These are phyloP conservation scores for Crotalus tigris DNA, from an alignment of 2,113 vertebrate species.

Conservation along the genomic window DNA sequence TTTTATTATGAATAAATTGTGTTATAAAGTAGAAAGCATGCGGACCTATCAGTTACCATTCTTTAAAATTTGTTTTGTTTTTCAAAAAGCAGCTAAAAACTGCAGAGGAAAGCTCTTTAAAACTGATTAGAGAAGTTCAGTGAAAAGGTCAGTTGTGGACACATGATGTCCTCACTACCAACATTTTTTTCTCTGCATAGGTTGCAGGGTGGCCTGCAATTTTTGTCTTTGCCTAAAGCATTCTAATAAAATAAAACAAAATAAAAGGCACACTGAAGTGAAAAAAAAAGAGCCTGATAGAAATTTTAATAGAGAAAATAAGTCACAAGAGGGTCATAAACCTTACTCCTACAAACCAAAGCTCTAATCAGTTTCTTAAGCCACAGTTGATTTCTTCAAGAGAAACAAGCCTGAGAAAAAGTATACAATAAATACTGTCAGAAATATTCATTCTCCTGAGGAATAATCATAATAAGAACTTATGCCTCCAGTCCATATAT, in stretches of 20 bases:
- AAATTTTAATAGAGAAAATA: neutral
- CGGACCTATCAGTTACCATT: neutral
- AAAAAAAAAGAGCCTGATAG: neutral
- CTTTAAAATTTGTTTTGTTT: neutral
- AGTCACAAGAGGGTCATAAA: neutral
- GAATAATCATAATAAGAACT: neutral
- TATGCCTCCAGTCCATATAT: neutral
- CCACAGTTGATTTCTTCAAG: neutral
- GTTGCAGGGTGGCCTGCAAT: neutral
- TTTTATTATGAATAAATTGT: neutral
- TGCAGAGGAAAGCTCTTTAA: neutral
- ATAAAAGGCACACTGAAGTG: neutral
- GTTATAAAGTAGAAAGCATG: neutral
- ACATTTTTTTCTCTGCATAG: neutral
- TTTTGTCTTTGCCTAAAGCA: neutral
- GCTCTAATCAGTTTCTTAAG: neutral
- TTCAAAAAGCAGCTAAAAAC: neutral
- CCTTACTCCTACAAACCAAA: neutral
- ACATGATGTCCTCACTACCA: neutral
- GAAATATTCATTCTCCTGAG: neutral
- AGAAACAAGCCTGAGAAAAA: neutral
- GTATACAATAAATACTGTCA: neutral
- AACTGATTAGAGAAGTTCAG: neutral
- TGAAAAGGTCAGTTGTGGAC: neutral
- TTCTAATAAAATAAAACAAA: neutral